Evolutionary conservation across 2,797 vertebrate species (phyloP).

Genomic region (Silurus lanzhouensis): DNA sequence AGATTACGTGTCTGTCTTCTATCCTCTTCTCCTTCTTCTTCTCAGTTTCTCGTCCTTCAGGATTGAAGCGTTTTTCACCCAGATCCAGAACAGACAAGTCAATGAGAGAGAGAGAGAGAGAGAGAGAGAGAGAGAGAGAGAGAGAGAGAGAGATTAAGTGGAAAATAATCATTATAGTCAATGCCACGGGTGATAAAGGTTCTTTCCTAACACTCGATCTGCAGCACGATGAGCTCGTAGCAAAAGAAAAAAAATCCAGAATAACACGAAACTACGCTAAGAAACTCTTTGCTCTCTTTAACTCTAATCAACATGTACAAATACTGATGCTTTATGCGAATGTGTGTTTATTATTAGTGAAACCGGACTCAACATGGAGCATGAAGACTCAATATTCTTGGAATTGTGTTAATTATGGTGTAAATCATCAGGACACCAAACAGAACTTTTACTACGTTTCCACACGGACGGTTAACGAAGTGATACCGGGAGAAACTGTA

Average conservation of each 20-base stretch:
- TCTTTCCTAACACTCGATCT: background rate
- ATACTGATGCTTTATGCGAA: too few species aligned
- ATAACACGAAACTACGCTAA: too few species aligned
- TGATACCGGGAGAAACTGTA: too few species aligned
- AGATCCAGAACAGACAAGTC: constrained; percentile 46
- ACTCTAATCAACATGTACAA: too few species aligned
- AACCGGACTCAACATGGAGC: too few species aligned
- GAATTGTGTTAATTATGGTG: too few species aligned
- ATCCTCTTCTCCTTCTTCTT: background rate
- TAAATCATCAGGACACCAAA: too few species aligned
- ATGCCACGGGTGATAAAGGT: constrained; percentile 7
- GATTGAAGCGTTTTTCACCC: constrained; percentile 51
- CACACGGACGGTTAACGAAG: too few species aligned
- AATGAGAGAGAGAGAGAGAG: constrained; percentile 46
- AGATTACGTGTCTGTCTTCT: constrained; percentile 70
- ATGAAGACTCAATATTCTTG: too few species aligned
- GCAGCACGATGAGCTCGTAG: background rate
- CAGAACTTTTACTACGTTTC: too few species aligned
- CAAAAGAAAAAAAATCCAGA: background rate
- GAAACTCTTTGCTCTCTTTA: background rate
- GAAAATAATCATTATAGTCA: constrained; percentile 36
- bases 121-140: constrained; percentile 32
- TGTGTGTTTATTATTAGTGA: too few species aligned
- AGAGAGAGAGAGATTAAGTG: constrained; percentile 20
- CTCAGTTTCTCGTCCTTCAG: constrained; percentile 66